Base-by-base conservation (phyloP, 1,140 invertebrate genomes). In the Laodelphax striatellus region DNA sequence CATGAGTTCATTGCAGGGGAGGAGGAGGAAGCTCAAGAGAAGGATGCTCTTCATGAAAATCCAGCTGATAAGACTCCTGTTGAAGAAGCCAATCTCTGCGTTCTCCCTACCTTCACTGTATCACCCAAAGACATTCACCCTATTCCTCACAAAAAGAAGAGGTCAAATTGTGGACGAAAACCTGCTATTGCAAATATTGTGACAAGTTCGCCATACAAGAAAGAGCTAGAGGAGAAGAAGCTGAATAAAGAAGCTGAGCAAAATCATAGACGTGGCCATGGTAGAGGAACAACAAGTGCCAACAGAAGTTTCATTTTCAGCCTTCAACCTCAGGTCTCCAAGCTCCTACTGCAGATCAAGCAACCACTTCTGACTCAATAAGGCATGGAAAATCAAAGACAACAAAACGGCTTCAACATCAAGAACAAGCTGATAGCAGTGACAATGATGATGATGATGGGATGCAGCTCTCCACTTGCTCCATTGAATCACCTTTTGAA, bases 1-100 rank as follows among this genome's bases (percentile, higher is more conserved):
- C 43, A 34, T 38, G 66, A 70, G 50, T 69, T 62, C 66, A 62
- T 58, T 62, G 44, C 28, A 62, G 61, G 24, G 56, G 55, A 17
- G 21, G 52, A 58, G 5, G 53, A 58, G 9, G 53, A 57, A 58
- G 58, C 31, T 54, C 58, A 38, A 60, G 31, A 52, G 46, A 10
- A 8, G 14, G 46, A 17, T 19, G 46, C 46, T 19, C 14, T 5
- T 44, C 43, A 44, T 4, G 14, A n/a, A 19, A 44, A 44, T 44
- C 46, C 21, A 17, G 9, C 21, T 19, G 46, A 50, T 17, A 50
- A 50, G 1, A 50, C 46, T 19, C 16, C 16, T 50, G 46, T 50
- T 17, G 46, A 50, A 19, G 46, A 50, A 50, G 16, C 46, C 6
- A 17, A 50, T 19, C 16, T 50, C 2, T 8, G 16, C 16, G 34